Evolutionary conservation across 1,140 invertebrate genomes (phyloP).

Genomic region (Temnothorax nylanderi): DNA sequence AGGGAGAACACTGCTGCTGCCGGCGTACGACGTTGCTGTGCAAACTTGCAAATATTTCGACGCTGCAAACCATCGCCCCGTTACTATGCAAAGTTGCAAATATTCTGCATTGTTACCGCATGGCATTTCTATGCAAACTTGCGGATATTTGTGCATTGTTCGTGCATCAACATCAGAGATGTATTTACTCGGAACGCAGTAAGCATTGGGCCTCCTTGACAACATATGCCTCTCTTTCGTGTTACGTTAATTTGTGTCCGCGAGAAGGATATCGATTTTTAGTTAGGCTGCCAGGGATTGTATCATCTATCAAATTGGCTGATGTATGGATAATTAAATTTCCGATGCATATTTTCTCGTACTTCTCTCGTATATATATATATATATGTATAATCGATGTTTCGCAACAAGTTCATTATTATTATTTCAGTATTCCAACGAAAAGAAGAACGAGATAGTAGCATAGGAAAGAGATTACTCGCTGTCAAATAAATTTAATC

Average conservation of each 20-base stretch:
- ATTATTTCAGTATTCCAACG: neutral
- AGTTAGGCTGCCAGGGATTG: neutral
- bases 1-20: neutral
- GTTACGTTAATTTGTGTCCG: neutral
- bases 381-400: neutral
- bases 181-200: slow-evolving; percentile 43
- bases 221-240: neutral
- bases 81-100: slow-evolving; percentile 61
- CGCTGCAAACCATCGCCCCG: slow-evolving; percentile 54
- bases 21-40: slow-evolving; percentile 48
- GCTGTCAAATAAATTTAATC: neutral
- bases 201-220: slow-evolving; percentile 14
- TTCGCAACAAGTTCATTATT: slow-evolving; percentile 4
- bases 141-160: slow-evolving; percentile 59
- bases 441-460: neutral
- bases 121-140: slow-evolving; percentile 56
- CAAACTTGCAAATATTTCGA: slow-evolving; percentile 61
- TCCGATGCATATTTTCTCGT: neutral
- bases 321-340: slow-evolving; percentile 12
- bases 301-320: neutral
- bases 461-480: neutral
- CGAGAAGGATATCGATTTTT: neutral
- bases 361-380: neutral
- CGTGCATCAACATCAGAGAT: slow-evolving; percentile 49
- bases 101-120: slow-evolving; percentile 59